These are phyloP conservation scores for Syndactyla subalaris DNA, from an alignment of 2,797 vertebrate genomes.

Conservation along the genomic window DNA sequence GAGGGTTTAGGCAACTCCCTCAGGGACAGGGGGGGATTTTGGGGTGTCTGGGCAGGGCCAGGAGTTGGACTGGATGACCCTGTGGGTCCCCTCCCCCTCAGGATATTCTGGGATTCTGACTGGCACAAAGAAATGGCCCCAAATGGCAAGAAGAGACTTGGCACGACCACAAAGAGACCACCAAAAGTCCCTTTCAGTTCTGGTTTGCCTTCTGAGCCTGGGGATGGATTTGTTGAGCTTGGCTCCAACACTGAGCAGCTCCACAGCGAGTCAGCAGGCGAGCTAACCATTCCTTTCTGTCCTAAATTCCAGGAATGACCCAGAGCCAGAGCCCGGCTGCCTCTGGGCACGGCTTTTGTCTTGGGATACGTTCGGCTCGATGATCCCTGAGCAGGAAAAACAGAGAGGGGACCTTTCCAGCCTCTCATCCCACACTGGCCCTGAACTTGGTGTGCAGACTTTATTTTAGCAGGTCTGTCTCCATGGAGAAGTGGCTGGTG, in stretches of 20 bases:
- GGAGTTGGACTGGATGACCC: neutral
- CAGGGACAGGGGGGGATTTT: neutral
- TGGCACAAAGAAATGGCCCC: neutral
- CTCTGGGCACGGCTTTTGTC: neutral
- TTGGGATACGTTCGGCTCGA: neutral
- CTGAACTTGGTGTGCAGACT: neutral
- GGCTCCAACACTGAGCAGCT: neutral
- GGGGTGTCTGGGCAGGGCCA: neutral
- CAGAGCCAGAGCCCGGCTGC: neutral
- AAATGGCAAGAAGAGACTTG: neutral
- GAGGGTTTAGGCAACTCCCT: rapidly evolving
- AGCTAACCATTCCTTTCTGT: neutral
- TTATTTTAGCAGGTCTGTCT: neutral
- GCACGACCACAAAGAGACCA: rapidly evolving
- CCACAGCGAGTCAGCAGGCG: neutral
- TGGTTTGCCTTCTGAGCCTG: neutral
- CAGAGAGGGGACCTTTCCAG: neutral
- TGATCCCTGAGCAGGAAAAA: neutral
- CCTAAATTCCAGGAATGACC: neutral
- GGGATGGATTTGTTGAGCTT: neutral
- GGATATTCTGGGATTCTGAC: neutral
- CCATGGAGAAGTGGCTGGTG: neutral
- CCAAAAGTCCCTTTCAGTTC: rapidly evolving
- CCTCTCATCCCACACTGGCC: rapidly evolving
- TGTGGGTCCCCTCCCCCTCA: neutral